Base-by-base conservation (phyloP, 2,888 invertebrate genomes). In the Thysanoteuthis rhombus region DNA sequence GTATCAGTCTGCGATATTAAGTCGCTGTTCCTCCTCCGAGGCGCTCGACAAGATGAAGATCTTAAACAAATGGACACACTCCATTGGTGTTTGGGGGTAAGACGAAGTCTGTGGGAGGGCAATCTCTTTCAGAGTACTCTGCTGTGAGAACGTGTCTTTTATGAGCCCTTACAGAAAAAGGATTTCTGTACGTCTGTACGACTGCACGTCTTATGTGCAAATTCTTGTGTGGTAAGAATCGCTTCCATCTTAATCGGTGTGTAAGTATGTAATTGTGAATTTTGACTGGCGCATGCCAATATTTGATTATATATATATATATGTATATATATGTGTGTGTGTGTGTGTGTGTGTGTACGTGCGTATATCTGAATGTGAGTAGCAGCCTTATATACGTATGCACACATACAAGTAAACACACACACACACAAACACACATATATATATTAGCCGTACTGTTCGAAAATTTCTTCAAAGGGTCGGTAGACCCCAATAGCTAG, bases 1-100 rank as follows among this genome's bases (percentile, higher is more conserved):
- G 75, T 75, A 75, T 75, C 75, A 75, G 75, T 36, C 75, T n/a
- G 75, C n/a, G 75, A 75, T 75, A 75, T 75, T 75, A 75, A 75
- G 75, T 12, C 75, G 75, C 10, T 36, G 16, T 75, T 75, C 36
- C 75, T 36, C n/a, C 75, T 75, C n/a, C 16, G 75, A 75, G 75
- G 36, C 75, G 36, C 16, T 75, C 75, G 75, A 36, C n/a, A 75
- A n/a, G 75, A 75, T 36, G 75, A 75, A 16, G 36, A 36, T 75
- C 75, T 75, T 75, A 75, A 75, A 75, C 75, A 75, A 75, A 75
- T 75, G n/a, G 75, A 75, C 75, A 75, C 75, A 75, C 75, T 75
- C 75, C 75, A 75, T 75, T 75, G 75, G 75, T 75, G 75, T 75
- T 75, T 75, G 4, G 75, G n/a, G 36, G 75, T n/a, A 75, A 75